These are phyloP conservation scores for Catharus fuscescens DNA, from an alignment of 2,113 vertebrate genomes.

Conservation along the genomic window DNA sequence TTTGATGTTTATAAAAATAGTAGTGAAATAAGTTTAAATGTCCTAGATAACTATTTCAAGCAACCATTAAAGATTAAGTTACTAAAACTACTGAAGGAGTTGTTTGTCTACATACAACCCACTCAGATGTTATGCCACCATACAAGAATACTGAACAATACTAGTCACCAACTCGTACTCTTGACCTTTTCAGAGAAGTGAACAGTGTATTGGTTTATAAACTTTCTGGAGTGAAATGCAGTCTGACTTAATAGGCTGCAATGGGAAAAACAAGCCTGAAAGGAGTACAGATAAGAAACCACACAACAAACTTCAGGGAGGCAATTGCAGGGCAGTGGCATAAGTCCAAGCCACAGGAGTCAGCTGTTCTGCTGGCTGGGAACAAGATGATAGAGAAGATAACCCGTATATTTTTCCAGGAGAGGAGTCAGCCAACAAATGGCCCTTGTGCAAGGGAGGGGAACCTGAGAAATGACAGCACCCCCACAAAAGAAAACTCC, in stretches of 20 bases:
- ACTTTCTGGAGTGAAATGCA: not conserved
- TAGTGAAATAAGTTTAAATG: not conserved
- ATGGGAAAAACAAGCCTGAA: not conserved
- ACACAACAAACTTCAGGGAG: not conserved
- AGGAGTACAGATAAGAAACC: not conserved
- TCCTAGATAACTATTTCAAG: not conserved
- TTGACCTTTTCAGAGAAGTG: not conserved
- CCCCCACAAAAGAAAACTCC: not conserved
- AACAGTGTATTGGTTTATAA: not conserved
- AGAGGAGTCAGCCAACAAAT: not conserved
- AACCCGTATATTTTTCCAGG: not conserved
- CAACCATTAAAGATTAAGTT: not conserved
- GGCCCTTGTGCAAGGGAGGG: not conserved
- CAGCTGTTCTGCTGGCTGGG: not conserved
- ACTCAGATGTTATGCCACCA: not conserved
- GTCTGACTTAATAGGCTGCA: not conserved
- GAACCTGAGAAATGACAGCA: not conserved
- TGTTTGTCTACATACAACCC: not conserved
- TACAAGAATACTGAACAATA: not conserved
- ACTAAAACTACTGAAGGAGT: not conserved
- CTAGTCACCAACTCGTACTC: not conserved
- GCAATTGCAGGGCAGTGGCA: not conserved
- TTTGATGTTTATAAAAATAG: not conserved
- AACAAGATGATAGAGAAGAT: not conserved
- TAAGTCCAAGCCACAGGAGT: not conserved